These are phyloP conservation scores for Matsumurasca onukii DNA, from an alignment of 1,140 invertebrate species.

Conservation along the genomic window DNA sequence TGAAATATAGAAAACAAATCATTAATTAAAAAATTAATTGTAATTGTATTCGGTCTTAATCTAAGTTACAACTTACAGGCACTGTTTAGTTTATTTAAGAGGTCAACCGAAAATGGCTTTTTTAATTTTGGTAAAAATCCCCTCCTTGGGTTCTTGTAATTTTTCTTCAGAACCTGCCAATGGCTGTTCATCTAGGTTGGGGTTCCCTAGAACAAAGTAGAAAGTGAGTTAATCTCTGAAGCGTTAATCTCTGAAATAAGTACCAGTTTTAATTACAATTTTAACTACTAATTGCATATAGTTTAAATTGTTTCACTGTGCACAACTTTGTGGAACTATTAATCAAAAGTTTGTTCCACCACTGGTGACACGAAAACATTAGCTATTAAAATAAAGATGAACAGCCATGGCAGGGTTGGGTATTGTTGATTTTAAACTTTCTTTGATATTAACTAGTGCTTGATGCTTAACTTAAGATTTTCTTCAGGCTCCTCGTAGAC, in stretches of 20 bases:
- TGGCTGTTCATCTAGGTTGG: slow-evolving; percentile 41
- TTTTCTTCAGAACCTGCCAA: slow-evolving; percentile 52
- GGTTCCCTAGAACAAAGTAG: slow-evolving; percentile 39
- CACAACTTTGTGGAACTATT: too few species aligned
- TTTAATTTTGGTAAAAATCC: slow-evolving; percentile 62
- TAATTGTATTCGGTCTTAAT: slow-evolving; percentile 29
- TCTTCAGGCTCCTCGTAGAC: too few species aligned
- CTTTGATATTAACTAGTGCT: too few species aligned
- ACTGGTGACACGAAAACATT: too few species aligned
- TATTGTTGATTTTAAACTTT: too few species aligned
- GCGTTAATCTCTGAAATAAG: slow-evolving; percentile 30
- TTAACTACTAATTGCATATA: neutral
- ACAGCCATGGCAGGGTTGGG: too few species aligned
- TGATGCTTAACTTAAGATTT: too few species aligned
- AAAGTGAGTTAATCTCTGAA: too few species aligned
- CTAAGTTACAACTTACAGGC: slow-evolving; percentile 21
- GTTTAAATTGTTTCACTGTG: too few species aligned
- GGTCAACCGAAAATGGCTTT: slow-evolving; percentile 60
- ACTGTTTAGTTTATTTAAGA: neutral
- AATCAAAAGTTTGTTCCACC: too few species aligned
- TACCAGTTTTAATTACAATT: slow-evolving; percentile 1
- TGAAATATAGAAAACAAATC: neutral
- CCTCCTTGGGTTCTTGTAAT: slow-evolving; percentile 53
- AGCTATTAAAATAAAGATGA: too few species aligned
- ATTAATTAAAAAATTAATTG: neutral